Base-by-base conservation (phyloP, 35 echinoderm and acorn worm genomes). In the Amphiura filiformis region DNA sequence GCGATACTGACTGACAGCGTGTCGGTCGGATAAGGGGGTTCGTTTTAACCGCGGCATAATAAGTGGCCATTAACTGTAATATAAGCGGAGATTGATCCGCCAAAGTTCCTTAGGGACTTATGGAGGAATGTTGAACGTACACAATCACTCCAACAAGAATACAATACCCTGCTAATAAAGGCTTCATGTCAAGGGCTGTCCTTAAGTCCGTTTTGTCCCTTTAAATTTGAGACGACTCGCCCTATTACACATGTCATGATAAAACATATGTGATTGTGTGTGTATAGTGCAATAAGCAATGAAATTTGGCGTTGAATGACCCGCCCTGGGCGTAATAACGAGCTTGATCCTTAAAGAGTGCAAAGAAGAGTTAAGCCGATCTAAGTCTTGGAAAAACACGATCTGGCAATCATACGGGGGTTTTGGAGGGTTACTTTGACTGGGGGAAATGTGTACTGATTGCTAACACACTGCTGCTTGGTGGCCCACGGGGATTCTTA, bases 51-150 rank as follows among this genome's bases (percentile, higher is more conserved):
- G 61, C 61, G 7, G 26, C 61, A 70, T 23, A 70, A 70, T 70
- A 70, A 70, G 61, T 70, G 28, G 61, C 61, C 61, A 70, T 70
- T 70, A 70, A 70, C 61, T 70, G 61, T 70, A 70, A 70, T 70
- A 18, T 70, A 30, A 70, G 61, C 61, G 61, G 61, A 23, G 61
- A 70, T 70, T 70, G 61, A 70, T 70, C 61, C 61, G 61, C 1
- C 28, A 30, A 20, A 70, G 28, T 26, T 70, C 61, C 61, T 70
- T 70, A 70, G 61, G 61, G 9, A 70, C 61, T 70, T 15, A 70
- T 70, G 26, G 11, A 70, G 61, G 9, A 70, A 70, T 70, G 61
- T 70, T 70, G 61, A 26, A 70, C 61, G 61, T 18, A 70, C 28
- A 26, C 61, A 70, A 70, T 30, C 61, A 70, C 7, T 17, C 41